Base-by-base conservation (phyloP, 2,113 vertebrate genomes). In the Hyperoodon ampullatus region DNA sequence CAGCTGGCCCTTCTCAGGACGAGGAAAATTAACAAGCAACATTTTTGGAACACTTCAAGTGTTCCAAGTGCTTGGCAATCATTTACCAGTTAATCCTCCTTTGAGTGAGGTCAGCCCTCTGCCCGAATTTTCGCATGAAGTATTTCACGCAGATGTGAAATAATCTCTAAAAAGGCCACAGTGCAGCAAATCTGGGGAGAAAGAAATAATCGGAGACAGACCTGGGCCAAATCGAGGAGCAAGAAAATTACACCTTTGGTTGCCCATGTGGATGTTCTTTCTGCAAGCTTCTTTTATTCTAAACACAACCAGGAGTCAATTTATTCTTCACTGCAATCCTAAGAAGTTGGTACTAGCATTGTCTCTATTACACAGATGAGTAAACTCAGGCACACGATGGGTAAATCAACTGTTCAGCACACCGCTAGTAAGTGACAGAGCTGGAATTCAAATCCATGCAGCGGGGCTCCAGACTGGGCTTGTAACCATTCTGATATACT, bases 61-160 rank as follows among this genome's bases (percentile, higher is more conserved):
- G 61, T 91, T 97, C 77, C 81, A 86, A 97, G 68, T 65, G 50
- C 77, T 97, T 96, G 90, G 85, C 72, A 91, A 71, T 91, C 90
- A 84, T 96, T 96, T 93, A 95, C 44, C 15, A 65, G 66, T 71
- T 97, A 97, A 96, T 98, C 85, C 58, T 89, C 26, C 58, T 95
- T 90, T 86, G 93, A 93, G 82, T 85, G 88, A 96, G 96, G 88
- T 94, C 94, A 96, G 72, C 63, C 44, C 82, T 96, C 77, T n/a
- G 72, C 72, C 65, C 81, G 35, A 66, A 96, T 97, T 98, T 96
- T 96, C 82, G 66, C 72, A 68, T 96, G 85, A 96, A 89, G 61
- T 93, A 63, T 94, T 96, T 96, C 81, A 88, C 90, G 94, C 92
- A 97, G 88, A 97, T 95, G 96, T 96, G 93, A 94, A 96, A 87